Conservation (phyloP, 2,797 vertebrate species). For the Macropus fuliginosus region DNA sequence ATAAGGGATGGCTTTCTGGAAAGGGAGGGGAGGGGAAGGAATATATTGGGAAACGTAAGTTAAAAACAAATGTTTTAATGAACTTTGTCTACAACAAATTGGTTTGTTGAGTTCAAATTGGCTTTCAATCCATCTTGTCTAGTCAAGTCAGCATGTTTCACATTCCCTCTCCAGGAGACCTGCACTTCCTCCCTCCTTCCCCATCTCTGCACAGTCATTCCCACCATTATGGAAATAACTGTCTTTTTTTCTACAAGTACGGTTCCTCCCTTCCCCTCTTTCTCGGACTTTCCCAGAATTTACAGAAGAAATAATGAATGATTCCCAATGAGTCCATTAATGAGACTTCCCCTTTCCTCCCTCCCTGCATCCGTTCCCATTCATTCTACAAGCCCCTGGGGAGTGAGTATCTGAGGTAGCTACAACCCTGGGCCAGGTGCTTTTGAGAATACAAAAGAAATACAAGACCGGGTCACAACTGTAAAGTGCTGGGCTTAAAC, state of each 20-base stretch:
- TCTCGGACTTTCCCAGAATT: slow-evolving; percentile 63
- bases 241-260: slow-evolving; percentile 65
- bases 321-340: slow-evolving; percentile 52
- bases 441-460: background rate
- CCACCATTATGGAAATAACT: slow-evolving; percentile 66
- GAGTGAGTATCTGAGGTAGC: slow-evolving; percentile 42
- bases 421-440: slow-evolving; percentile 10
- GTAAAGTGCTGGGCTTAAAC: background rate
- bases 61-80: background rate
- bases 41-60: background rate
- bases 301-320: slow-evolving; percentile 68
- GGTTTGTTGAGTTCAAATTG: background rate
- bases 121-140: background rate
- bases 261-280: slow-evolving; percentile 75
- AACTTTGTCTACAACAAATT: background rate
- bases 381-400: background rate
- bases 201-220: background rate
- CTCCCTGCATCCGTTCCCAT: background rate
- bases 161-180: background rate
- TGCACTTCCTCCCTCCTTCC: background rate
- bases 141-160: slow-evolving; percentile 54
- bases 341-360: slow-evolving; percentile 41
- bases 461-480: background rate
- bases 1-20: background rate
- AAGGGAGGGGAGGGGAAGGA: background rate